Evolutionary conservation across 2,888 invertebrate species (phyloP), one percentile per base, ranked within the genome.

Genomic region (Cabera pusaria): DNA sequence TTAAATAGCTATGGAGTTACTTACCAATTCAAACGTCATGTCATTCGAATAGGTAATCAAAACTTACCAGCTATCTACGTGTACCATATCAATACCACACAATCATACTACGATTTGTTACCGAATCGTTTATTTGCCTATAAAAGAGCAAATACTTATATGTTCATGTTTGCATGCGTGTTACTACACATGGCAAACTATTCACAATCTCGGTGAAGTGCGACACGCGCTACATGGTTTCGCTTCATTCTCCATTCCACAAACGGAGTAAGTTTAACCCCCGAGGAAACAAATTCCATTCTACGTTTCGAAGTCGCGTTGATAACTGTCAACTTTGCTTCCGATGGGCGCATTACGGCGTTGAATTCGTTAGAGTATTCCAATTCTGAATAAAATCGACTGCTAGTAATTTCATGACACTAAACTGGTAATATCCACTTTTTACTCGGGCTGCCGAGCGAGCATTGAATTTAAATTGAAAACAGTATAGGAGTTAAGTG

Each of bases 311-410:
- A 48, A 49, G 52, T 44, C 50, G 49, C 49, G 44, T 43, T 35
- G 54, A 59, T 64, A 59, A 56, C 61, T 63, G 59, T 61, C 56
- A 52, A 56, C 50, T 56, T 45, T 53, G 52, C 50, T 54, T 60
- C 40, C 37, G 55, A 38, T 41, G 41, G 35, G 21, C 40, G 47
- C 45, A 49, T 54, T 55, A 49, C 35, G 44, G 6, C 17, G 29
- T 33, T 43, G 42, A 43, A 47, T 43, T 39, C 39, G 39, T 40
- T 39, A 43, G 12, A 40, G 25, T 40, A 24, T 32, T 44, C 32
- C 28, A 33, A 19, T 21, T 37, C 23, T 23, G 45, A 60, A 56
- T 54, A 36, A 45, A 54, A 50, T 46, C 36, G 43, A 45, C 48
- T 34, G 50, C 42, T 43, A 55, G 55, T 48, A 42, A 52, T 56